A percentile compares a stretch with the other conserved stretches of the same genome.
Evolutionary conservation across 1,140 invertebrate species (phyloP).

Genomic region (Nasonia giraulti): DNA sequence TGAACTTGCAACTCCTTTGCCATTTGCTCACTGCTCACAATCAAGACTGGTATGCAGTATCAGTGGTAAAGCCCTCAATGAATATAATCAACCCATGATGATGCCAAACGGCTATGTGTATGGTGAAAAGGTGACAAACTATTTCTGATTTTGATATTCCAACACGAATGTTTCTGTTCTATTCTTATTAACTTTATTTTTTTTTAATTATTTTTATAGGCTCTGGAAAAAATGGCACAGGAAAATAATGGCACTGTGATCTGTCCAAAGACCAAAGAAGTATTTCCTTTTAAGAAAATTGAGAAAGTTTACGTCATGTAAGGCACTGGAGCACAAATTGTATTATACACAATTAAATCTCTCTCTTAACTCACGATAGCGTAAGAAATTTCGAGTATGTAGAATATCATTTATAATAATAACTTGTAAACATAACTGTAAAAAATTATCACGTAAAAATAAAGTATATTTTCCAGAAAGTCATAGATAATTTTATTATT

Average conservation of each 20-base stretch:
- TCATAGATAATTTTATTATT: slow-evolving; percentile 32
- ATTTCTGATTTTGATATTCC: slow-evolving; percentile 30
- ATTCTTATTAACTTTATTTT: slow-evolving; percentile 49
- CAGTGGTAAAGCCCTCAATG: slow-evolving; percentile 94
- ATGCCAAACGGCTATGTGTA: slow-evolving; percentile 98
- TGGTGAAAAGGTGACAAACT: slow-evolving; percentile 86
- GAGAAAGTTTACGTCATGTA: slow-evolving; percentile 98
- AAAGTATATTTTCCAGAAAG: slow-evolving; percentile 52
- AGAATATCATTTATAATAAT: slow-evolving; percentile 41
- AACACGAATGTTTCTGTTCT: slow-evolving; percentile 38
- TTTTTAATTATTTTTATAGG: slow-evolving; percentile 72
- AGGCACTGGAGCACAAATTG: slow-evolving; percentile 63
- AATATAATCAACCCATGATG: slow-evolving; percentile 98
- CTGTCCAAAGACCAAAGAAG: slow-evolving; percentile 93
- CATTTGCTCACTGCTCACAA: slow-evolving; percentile 97
- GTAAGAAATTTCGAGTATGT: slow-evolving; percentile 48
- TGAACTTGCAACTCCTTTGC: slow-evolving; percentile 88
- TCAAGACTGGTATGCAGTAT: slow-evolving; percentile 94
- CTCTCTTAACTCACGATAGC: slow-evolving; percentile 34
- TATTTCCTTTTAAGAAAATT: slow-evolving; percentile 90
- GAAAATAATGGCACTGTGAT: slow-evolving; percentile 91
- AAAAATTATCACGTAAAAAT: slow-evolving; percentile 52
- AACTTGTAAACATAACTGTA: slow-evolving; percentile 50
- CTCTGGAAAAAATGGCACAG: slow-evolving; percentile 89
- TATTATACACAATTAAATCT: slow-evolving; percentile 55